Base-by-base conservation (phyloP, 1,140 invertebrate species). In the Drosophila repleta region DNA sequence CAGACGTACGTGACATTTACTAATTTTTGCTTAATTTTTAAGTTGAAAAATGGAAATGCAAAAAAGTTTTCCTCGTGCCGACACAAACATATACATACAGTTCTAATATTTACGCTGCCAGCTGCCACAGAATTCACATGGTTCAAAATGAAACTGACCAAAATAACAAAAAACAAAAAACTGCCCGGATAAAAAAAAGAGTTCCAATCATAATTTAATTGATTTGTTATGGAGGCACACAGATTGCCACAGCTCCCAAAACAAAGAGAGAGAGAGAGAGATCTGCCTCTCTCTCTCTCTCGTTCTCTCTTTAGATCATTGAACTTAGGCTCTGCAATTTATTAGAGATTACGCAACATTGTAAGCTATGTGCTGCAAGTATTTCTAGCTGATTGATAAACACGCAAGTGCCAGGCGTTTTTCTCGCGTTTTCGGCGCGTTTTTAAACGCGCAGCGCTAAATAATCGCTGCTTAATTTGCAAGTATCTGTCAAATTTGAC, bases 1-100 rank as follows among this genome's bases (percentile, higher is more conserved):
- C 55, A 20, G 49, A 52, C 49, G 78, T 58, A 71, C 82, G 83
- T 87, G 78, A 87, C 83, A 78, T 82, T 77, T 72, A 67, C 63
- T 52, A 76, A 87, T 82, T 87, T 80, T 66, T 26, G 56, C 32
- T 26, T 29, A 35, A 55, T 46, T 63, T 18, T 18, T 83, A 48
- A 45, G 57, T 58, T 21, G 52, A 58, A 79, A 35, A 70, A 65
- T 39, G 8, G 63, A 37, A 37, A 15, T 15, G 48, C 48, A 29
- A 29, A n/a, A 51, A 15, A 26, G 32, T 10, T 76, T 45, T 70
- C 65, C 79, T 78, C 66, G 79, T 63, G 65, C 79, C 48, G n/a
- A 41, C 4, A 41, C 17, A 1, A 17, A 41, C 4, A 35, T 35
- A 13, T 69, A 20, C 24, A 37, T 37, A 61, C 6, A 39, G 29